Base-by-base conservation (phyloP, 1,140 invertebrate genomes). In the Apis florea region DNA sequence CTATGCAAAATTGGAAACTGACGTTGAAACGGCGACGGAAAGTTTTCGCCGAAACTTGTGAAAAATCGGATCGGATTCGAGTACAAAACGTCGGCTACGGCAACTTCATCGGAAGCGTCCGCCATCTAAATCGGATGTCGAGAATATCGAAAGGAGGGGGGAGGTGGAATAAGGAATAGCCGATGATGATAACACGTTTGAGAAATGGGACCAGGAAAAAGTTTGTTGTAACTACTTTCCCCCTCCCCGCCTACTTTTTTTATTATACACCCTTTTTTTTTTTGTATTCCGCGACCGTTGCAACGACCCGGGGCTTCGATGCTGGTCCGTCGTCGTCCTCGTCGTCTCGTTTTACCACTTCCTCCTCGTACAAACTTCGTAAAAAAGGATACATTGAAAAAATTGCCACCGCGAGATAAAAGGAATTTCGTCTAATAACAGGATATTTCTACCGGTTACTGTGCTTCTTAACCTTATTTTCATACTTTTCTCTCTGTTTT, bases 121-220 rank as follows among this genome's bases (percentile, higher is more conserved):
- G 53, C 54, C 75, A 66, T 53, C 64, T 63, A 85, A 83, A 83
- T 76, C 68, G 58, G 51, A 66, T 61, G 64, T 72, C 69, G 63
- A 24, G 47, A 66, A 80, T 40, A 40, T 59, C 56, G 17, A 58
- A 49, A 47, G 19, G 19, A 40, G 26, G 11, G 17, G 58, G 24
- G 21, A n/a, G 17, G 17, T 53, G 24, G 21, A n/a, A 56, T 75
- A 75, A 66, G 63, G 67, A 83, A 77, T 66, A 40, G 73, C 79
- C 83, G 63, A 66, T 58, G 80, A 69, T 66, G 75, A 86, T 88
- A 84, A 76, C 31, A 40, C 86, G 83, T 56, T 88, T 87, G 86
- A 88, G 85, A 88, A 84, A 88, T 87, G 88, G 89, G 86, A 90
- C 89, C 88, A 90, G 86, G 83, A 87, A 89, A 79, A 84, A 76